Base-by-base conservation (phyloP, 2,113 vertebrate species). In the Takifugu bimaculatus region DNA sequence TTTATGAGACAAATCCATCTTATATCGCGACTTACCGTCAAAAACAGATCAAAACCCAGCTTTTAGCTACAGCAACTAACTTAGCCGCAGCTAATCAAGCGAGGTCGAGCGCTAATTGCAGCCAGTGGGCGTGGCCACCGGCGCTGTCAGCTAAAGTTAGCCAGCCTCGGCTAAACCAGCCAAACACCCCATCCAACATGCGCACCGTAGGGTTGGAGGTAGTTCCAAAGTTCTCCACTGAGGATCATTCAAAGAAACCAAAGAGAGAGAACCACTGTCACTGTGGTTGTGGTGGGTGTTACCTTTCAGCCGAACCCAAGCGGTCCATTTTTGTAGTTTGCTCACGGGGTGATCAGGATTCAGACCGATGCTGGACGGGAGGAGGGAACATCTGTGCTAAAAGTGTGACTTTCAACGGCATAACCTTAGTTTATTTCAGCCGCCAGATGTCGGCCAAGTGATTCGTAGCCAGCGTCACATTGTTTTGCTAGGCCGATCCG, bases 271-370 rank as follows among this genome's bases (percentile, higher is more conserved):
- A 32, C 35, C 35, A 3, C 35, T 9, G 35, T 11, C 49, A 26
- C 73, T 66, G 20, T 14, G 28, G 20, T 20, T 14, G 42, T 6
- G 44, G 70, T 72, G 78, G 81, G 81, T 67, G 81, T 79, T 39
- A 14, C 69, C 73, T 14, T 49, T 20, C 49, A 6, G 55, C 25
- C 15, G 55, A 56, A 45, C 13, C 43, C 51, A 32, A 63, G 63
- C 66, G 61, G 44, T 57, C 15, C 26, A 20, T 50, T 11, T 26
- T 45, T 44, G 11, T 54, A 20, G 54, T 66, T 65, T 2, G 49
- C 39, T 53, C 44, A 3, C 2, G 26, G 13, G 35, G 58, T 4
- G 14, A 65, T 51, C 71, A 64, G 60, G 50, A 64, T 63, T 65
- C 29, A 39, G 35, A 10, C 35, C 35, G 35, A 10, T 39, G 35